Evolutionary conservation across 2,888 invertebrate genomes (phyloP).

Genomic region (Andrena minutula): DNA sequence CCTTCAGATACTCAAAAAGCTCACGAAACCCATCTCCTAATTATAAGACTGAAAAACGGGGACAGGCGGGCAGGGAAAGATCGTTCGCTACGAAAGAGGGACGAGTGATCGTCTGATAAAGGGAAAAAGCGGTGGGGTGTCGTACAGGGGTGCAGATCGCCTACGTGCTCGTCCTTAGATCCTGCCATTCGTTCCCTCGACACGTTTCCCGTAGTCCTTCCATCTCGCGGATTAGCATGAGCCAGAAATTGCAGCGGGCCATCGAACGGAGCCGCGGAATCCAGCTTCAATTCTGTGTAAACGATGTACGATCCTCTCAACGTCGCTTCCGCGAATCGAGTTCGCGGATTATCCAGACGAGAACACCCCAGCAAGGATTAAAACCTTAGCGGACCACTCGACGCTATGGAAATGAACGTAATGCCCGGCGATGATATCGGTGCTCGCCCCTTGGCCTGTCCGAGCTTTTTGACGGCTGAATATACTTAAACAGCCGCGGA

Average conservation of each 20-base stretch:
- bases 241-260: conserved; percentile 14
- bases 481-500: neutral
- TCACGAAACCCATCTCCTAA: neutral
- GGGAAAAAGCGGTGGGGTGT: neutral
- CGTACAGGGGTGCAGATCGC: neutral
- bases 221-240: conserved; percentile 32
- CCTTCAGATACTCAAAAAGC: no score
- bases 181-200: conserved; percentile 3
- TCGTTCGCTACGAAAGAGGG: neutral
- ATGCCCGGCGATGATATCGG: conserved; percentile 14
- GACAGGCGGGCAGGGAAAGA: neutral
- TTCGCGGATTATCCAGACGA: conserved; percentile 38
- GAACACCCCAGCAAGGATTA: conserved; percentile 34
- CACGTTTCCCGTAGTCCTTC: conserved; percentile 11
- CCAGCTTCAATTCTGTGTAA: conserved; percentile 19
- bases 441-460: neutral
- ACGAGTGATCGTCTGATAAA: neutral
- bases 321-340: conserved; percentile 39
- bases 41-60: neutral
- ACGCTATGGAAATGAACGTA: conserved; percentile 39
- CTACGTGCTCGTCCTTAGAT: conserved; percentile 17
- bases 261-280: conserved; percentile 20
- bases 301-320: conserved; percentile 24
- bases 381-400: conserved; percentile 22
- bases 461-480: neutral